Percentiles rank a stretch among this genome's conserved stretches.
These are phyloP conservation scores for Rhynchotus rufescens DNA, from an alignment of 2,797 vertebrate genomes.

Conservation along the genomic window DNA sequence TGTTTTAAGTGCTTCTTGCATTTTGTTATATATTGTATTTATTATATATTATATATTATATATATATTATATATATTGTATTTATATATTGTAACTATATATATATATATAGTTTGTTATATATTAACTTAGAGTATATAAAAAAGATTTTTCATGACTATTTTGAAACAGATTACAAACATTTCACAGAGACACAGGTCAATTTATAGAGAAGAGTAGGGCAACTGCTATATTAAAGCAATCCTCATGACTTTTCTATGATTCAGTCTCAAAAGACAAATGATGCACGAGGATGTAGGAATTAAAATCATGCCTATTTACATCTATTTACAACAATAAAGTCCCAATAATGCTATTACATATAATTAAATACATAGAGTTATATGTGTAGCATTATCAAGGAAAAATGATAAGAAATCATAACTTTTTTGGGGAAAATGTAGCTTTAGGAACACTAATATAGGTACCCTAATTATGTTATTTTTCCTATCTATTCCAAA, in stretches of 20 bases:
- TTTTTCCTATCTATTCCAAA: not conserved
- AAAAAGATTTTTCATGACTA: not conserved
- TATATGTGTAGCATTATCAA: not conserved
- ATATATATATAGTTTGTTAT: not conserved
- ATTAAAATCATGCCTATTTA: not conserved
- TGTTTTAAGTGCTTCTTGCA: too few relatives aligned
- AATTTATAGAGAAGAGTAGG: not conserved
- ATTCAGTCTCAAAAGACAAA: not conserved
- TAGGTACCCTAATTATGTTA: not conserved
- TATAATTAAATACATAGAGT: not conserved
- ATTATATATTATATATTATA: too few relatives aligned
- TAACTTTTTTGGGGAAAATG: not conserved
- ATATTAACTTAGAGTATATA: not conserved
- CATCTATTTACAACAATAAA: not conserved
- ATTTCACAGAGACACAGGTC: not conserved
- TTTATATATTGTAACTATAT: too few relatives aligned
- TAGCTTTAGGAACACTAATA: not conserved
- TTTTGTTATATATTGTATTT: too few relatives aligned
- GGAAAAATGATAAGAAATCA: not conserved
- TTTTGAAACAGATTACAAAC: not conserved
- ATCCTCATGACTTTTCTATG: not conserved
- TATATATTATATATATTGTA: too few relatives aligned
- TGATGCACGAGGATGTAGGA: not conserved
- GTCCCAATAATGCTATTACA: not conserved
- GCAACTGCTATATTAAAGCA: not conserved